Conservation (phyloP, 2,113 vertebrate species). For the Cavia aperea region DNA sequence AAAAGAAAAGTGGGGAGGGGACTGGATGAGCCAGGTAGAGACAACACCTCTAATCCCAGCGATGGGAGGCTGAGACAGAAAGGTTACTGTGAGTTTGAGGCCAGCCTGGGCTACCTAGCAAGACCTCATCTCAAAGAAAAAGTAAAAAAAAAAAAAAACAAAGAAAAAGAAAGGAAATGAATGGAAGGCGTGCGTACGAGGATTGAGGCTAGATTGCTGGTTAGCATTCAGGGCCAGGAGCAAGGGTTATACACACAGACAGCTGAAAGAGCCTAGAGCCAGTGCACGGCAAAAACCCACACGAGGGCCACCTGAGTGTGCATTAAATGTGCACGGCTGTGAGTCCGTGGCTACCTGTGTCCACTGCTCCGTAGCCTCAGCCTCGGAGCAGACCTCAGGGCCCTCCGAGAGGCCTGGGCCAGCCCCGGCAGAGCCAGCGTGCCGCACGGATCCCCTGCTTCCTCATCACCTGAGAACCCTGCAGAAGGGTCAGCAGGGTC, state of each 20-base stretch:
- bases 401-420: no score
- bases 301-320: not conserved
- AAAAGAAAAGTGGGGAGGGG: not conserved
- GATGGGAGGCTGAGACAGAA: no score
- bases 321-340: not conserved
- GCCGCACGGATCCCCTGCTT: not conserved
- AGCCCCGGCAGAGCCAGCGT: no score
- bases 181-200: not conserved
- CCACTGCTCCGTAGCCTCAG: not conserved
- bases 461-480: not conserved
- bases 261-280: not conserved
- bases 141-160: no score
- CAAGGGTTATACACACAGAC: not conserved
- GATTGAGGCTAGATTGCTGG: not conserved
- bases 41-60: not conserved
- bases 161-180: not conserved
- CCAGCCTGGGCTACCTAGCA: no score
- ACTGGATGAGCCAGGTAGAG: not conserved
- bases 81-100: no score
- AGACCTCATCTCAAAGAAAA: no score
- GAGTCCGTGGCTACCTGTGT: not conserved
- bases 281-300: not conserved
- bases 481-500: not conserved
- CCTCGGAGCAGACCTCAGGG: not conserved
- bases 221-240: not conserved